Evolutionary conservation across 2,888 invertebrate genomes (phyloP), one percentile per base, ranked within the genome.

Genomic region (Lasioglossum marginatum): DNA sequence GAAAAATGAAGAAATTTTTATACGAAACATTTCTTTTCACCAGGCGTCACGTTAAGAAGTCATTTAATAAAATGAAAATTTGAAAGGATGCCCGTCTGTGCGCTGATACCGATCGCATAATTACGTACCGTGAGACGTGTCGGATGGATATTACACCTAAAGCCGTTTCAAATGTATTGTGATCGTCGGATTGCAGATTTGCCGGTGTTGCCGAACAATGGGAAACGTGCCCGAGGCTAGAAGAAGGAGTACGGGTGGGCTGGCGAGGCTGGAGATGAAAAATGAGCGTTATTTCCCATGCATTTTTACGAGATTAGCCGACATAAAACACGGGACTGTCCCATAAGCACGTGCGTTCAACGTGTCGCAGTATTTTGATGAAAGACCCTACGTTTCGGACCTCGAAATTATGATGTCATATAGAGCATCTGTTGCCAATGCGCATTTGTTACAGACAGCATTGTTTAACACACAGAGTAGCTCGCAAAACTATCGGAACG

Each of bases 301-400:
- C 93, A 93, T 93, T 93, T 93, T 93, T 93, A 93, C 93, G 93
- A 93, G 93, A 93, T 93, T 93, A 93, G 92, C 90, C 89, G 87
- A 85, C 91, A 91, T 93, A 93, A 93, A 93, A 93, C 92, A 93
- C 88, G 87, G 88, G 86, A 90, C 89, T 83, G 91, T 88, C 90
- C 90, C 89, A 92, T 91, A 92, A 91, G 92, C 92, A 92, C 92
- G 93, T 92, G 92, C 91, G 89, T 84, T 86, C 72, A 83, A 83
- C 86, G 87, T 88, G 79, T 88, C 82, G 81, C 68, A 74, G 85
- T 80, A 31, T 63, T 63, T 63, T 27, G 14, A 63, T 63, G 60
- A 31, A 63, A 60, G 27, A 60, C 27, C 27, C 60, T 16, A 14
- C 5, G 27, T 60, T 60, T 60, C 14, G 27, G 27, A 14, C 23